phyloP scores from a whole-genome alignment of 1,140 invertebrate species.

The Hyphantria cunea region DNA sequence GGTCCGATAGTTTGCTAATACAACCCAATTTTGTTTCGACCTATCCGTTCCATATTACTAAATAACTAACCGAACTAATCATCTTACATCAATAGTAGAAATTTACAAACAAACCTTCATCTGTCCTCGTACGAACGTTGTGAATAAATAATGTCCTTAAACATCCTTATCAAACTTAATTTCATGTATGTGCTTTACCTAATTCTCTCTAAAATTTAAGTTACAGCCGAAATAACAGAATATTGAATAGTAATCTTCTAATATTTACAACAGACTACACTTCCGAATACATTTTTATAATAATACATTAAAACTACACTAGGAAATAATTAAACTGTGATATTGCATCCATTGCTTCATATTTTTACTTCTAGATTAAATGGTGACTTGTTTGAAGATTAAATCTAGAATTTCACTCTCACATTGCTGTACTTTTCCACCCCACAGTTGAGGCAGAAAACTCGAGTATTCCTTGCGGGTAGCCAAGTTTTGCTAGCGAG shows the following conservation, averaged over 20 bases:
- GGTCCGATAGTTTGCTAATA: no score
- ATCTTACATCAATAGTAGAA: not conserved
- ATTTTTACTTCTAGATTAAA: slow-evolving; percentile 72
- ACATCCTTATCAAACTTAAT: slow-evolving; percentile 21
- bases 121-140: slow-evolving; percentile 4
- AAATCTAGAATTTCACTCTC: slow-evolving; percentile 75
- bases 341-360: slow-evolving; percentile 46
- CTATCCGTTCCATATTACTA: no score
- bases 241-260: no score
- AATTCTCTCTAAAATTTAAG: slow-evolving; percentile 4
- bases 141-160: slow-evolving; percentile 19
- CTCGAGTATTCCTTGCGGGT: slow-evolving; percentile 75
- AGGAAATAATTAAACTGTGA: slow-evolving; percentile 62
- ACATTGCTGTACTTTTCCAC: slow-evolving; percentile 70
- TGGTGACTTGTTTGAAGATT: slow-evolving; percentile 71
- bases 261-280: no score
- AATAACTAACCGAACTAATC: no score
- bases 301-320: slow-evolving; percentile 16
- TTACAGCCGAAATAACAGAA: no score
- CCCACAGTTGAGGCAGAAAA: slow-evolving; percentile 63
- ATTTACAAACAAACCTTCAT: not conserved
- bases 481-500: slow-evolving; percentile 46
- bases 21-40: no score
- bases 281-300: no score
- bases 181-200: slow-evolving; percentile 4